Percentiles rank a stretch among this genome's conserved stretches.
Conservation (phyloP, 2,888 invertebrate genomes). For the Trissoscelio sp. region DNA sequence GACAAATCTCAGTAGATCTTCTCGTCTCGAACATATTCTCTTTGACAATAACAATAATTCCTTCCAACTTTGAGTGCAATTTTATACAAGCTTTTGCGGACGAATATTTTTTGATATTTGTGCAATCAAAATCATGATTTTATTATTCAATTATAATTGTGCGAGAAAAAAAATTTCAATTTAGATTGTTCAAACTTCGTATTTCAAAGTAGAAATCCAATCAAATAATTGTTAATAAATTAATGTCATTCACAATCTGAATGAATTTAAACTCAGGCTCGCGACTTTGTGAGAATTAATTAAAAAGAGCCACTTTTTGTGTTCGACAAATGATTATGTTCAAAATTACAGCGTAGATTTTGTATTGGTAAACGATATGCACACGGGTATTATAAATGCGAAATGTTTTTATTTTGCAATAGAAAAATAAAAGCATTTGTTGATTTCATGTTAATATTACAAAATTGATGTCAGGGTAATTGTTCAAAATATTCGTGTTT, state of each 20-base stretch:
- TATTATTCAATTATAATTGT: too few relatives aligned
- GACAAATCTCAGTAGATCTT: too few relatives aligned
- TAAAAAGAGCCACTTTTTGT: slow-evolving; percentile 44
- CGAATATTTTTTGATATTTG: slow-evolving; percentile 14
- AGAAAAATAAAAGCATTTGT: too few relatives aligned
- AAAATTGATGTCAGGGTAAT: slow-evolving; percentile 19
- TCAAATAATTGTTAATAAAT: too few relatives aligned
- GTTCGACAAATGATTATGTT: slow-evolving; percentile 8
- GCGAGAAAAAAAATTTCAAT: too few relatives aligned
- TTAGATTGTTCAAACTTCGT: neutral
- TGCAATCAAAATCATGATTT: slow-evolving; percentile 24
- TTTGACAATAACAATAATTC: slow-evolving; percentile 45
- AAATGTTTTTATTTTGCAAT: too few relatives aligned
- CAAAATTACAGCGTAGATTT: slow-evolving; percentile 15
- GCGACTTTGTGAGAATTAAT: slow-evolving; percentile 50
- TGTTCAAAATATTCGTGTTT: slow-evolving; percentile 16
- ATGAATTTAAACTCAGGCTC: neutral
- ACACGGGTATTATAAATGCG: too few relatives aligned
- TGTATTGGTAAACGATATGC: slow-evolving; percentile 6
- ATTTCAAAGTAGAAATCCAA: neutral
- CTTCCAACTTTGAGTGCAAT: slow-evolving; percentile 45
- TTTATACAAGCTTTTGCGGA: neutral
- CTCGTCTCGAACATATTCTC: slow-evolving; percentile 35
- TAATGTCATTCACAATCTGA: too few relatives aligned
- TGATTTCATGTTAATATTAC: too few relatives aligned